Evolutionary conservation across 2,888 invertebrate species (phyloP), one percentile per base, ranked within the genome.

Genomic region (Tenthredo mesomela): DNA sequence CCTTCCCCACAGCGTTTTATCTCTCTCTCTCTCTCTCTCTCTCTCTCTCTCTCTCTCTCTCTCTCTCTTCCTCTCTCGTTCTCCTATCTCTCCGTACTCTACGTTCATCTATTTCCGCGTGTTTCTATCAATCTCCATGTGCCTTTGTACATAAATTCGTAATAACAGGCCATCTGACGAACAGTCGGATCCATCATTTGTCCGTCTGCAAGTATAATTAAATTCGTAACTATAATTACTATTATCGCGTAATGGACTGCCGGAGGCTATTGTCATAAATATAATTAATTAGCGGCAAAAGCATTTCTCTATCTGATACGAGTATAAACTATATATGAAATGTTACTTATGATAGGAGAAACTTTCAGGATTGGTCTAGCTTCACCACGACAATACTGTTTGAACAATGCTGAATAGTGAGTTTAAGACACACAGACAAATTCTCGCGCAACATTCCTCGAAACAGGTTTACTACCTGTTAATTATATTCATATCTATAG

Each of bases 1-100:
- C 61, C 80, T 80, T 37, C 80, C 77, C 80, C 61, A 80, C 61
- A 80, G 80, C 58, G 80, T 80, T 80, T 61, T 61, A 80, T 80
- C 37, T 40, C 80, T 21, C 37, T 61, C 7, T 50, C 54, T 15
- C 50, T 54, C 47, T 25, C 50, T 50, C 6, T 77, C 50, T 33
- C 54, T 33, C 2, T 33, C 4, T 33, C 33, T 18, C 77, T 33
- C 54, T 54, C n/a, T 9, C 12, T n/a, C 37, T 15, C 58, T 50
- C 6, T 77, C 50, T 33, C 54, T 33, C 2, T 33, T 33, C 4
- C 33, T 18, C 77, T 33, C 54, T 54, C n/a, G 18, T n/a, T n/a
- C 37, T 15, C 58, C 40, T 21, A 50, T 50, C 77, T 77, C 77
- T 54, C 29, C n/a, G 43, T 77, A 21, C 54, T 54, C 77, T 50